Percentiles rank a stretch among this genome's conserved stretches.
Conservation (phyloP, 2,888 invertebrate species). For the Argynnis bischoffii region DNA sequence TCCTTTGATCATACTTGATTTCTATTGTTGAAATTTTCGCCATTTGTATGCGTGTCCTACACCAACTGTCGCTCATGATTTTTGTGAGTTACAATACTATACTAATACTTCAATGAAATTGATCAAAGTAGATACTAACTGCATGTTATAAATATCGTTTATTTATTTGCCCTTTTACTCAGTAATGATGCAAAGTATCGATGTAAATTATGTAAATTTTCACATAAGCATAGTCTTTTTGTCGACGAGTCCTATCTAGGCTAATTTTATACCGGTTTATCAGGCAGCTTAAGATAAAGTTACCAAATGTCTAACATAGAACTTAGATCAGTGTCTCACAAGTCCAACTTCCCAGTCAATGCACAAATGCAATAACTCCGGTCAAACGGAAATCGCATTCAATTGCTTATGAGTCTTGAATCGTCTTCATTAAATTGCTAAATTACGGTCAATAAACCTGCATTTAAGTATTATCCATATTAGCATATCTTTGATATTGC, state of each 20-base stretch:
- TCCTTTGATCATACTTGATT: conserved; percentile 1
- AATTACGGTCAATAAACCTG: conserved; percentile 57
- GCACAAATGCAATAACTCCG: conserved; percentile 22
- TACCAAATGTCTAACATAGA: too few relatives aligned
- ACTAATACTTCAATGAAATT: too few relatives aligned
- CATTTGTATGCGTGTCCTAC: not conserved
- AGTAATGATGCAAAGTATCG: too few relatives aligned
- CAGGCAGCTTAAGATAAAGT: too few relatives aligned
- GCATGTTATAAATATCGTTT: too few relatives aligned
- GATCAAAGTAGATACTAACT: too few relatives aligned
- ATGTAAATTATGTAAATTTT: too few relatives aligned
- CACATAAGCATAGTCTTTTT: too few relatives aligned
- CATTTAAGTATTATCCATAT: conserved; percentile 31
- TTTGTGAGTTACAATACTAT: too few relatives aligned
- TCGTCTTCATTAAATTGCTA: conserved; percentile 52
- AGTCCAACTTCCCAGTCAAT: not conserved
- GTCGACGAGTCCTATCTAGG: too few relatives aligned
- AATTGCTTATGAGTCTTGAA: conserved; percentile 45
- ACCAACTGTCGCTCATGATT: conserved; percentile 9
- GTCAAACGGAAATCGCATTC: conserved; percentile 45
- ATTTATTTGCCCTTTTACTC: too few relatives aligned
- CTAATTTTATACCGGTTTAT: too few relatives aligned
- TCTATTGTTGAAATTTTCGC: conserved; percentile 10
- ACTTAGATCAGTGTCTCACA: not conserved
- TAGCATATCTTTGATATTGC: conserved; percentile 23